A percentile compares a stretch with the other conserved stretches of the same genome.
phyloP scores from a whole-genome alignment of 2,797 vertebrate genomes.

The Neopelma chrysocephalum region DNA sequence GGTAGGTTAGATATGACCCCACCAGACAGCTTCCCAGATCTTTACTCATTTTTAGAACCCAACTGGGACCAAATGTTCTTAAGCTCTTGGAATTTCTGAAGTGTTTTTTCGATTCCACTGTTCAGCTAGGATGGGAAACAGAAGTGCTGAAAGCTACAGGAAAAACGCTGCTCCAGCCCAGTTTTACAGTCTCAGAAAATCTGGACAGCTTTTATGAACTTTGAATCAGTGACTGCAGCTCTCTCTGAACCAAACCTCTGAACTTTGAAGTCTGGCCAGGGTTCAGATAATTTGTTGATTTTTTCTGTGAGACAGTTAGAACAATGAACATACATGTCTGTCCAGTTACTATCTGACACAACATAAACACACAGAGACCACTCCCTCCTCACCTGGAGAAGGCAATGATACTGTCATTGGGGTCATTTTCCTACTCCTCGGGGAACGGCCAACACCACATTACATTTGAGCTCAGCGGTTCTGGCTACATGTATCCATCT shows the following conservation, averaged over 20 bases:
- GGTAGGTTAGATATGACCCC: slow-evolving; percentile 15
- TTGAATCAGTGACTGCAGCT: slow-evolving; percentile 37
- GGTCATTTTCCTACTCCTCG: not conserved
- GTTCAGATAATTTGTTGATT: slow-evolving; percentile 29
- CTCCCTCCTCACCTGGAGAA: slow-evolving; percentile 17
- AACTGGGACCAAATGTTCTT: slow-evolving; percentile 62
- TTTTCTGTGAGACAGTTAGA: not conserved
- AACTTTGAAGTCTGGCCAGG: slow-evolving; percentile 31
- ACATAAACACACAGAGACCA: not conserved
- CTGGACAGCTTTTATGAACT: slow-evolving; percentile 42
- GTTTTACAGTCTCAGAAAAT: slow-evolving; percentile 56
- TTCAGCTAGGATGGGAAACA: slow-evolving; percentile 56
- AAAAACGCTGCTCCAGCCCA: slow-evolving; percentile 48
- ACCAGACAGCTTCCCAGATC: slow-evolving; percentile 30
- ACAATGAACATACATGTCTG: not conserved
- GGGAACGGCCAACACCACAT: not conserved
- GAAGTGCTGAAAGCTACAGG: slow-evolving; percentile 63
- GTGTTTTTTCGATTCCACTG: slow-evolving; percentile 37
- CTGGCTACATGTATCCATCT: not conserved
- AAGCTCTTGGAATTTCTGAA: slow-evolving; percentile 63
- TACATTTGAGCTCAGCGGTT: not conserved
- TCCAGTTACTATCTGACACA: accelerated
- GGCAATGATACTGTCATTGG: not conserved
- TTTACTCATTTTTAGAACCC: slow-evolving; percentile 55
- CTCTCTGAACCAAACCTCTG: slow-evolving; percentile 50